Evolutionary conservation across 92 coral and sea anemone species (phyloP), one percentile per base, ranked within the genome.

Genomic region (Parazoanthus darwini): DNA sequence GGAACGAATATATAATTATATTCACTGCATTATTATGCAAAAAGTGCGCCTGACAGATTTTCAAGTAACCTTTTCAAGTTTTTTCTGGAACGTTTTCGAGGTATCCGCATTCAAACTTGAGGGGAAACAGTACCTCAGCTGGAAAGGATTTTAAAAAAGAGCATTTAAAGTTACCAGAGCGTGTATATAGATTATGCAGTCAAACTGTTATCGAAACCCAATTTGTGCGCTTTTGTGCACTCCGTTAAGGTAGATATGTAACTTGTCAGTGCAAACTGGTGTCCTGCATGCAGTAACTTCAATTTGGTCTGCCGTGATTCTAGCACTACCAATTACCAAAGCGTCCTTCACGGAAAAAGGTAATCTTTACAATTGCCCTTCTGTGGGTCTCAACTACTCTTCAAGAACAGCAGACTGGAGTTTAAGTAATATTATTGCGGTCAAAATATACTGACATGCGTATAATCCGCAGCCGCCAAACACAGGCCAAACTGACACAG

Each of bases 1-100:
- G 87, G 87, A 84, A 84, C 87, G 79, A n/a, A 44, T 84, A 35
- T 71, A 70, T 84, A 72, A 70, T 44, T 71, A 70, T 84, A 72
- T 46, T 44, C 36, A 48, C 68, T 1, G 35, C 36, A 44, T 82
- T 46, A 71, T 33, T 18, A 71, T 56, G 23, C 22, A 6, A 22
- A 20, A 10, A 26, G 77, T 65, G 67, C 65, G 65, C 78, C 86
- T 82, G 79, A 25, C n/a, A 37, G 86, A 67, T 82, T 82, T 29
- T 22, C 67, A 48, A 84, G 66, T 14, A 38, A 35, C 38, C 73
- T 44, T 29, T 22, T 33, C 78, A 22, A 29, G 42, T 5, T 74
- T 37, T 14, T 42, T 58, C 48, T 3, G 25, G 25, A 80, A 58
- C 38, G 11, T 6, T 80, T 80, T 50, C 35, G 84, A 6, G 20